Conservation (phyloP, 2,888 invertebrate genomes). For the Anticlea derivata region DNA sequence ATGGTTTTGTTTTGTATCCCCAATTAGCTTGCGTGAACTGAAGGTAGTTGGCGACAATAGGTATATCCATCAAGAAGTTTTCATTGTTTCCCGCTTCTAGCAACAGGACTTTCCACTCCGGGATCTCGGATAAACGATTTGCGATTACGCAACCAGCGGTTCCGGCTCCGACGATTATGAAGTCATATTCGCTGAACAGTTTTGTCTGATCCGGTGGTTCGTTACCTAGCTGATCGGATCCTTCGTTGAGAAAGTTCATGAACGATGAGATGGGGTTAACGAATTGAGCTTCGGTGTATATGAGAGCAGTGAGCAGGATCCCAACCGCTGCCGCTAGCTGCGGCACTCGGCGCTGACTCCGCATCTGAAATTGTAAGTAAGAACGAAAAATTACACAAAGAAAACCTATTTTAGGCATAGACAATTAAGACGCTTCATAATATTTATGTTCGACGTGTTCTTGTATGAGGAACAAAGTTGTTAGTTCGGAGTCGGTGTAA, state of each 20-base stretch:
- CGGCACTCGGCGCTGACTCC: slow-evolving; percentile 50
- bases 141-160: slow-evolving; percentile 91
- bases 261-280: slow-evolving; percentile 75
- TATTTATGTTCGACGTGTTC: too few species aligned
- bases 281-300: slow-evolving; percentile 55
- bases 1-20: slow-evolving; percentile 92
- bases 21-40: slow-evolving; percentile 90
- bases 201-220: slow-evolving; percentile 82
- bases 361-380: slow-evolving; percentile 66
- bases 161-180: slow-evolving; percentile 91
- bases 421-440: too few species aligned
- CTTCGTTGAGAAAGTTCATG: slow-evolving; percentile 80
- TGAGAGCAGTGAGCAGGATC: slow-evolving; percentile 51
- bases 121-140: slow-evolving; percentile 88
- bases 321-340: slow-evolving; percentile 52
- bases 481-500: not conserved
- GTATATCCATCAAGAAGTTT: slow-evolving; percentile 89
- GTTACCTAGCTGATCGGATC: slow-evolving; percentile 71
- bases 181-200: slow-evolving; percentile 87
- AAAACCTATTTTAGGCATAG: too few species aligned
- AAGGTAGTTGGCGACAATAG: slow-evolving; percentile 88
- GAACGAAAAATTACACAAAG: not conserved
- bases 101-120: slow-evolving; percentile 86
- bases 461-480: too few species aligned
- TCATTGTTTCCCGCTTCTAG: slow-evolving; percentile 90